Evolutionary conservation across 2,797 vertebrate species (phyloP).

Genomic region (Triplophysa yarkandensis): DNA sequence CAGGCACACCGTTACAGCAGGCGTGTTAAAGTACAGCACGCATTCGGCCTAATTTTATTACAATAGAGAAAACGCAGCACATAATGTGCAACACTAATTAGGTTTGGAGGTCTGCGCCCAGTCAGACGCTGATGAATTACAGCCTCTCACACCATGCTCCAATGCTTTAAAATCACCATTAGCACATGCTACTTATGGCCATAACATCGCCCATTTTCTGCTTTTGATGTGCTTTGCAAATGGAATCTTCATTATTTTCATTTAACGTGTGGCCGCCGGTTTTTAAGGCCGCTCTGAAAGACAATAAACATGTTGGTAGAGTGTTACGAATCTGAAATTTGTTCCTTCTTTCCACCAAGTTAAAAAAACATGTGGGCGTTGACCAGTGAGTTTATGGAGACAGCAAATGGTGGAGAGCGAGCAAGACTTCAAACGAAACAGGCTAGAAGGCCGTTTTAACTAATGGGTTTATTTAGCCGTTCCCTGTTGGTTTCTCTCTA

Average conservation of each 20-base stretch:
- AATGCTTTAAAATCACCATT: slow-evolving; percentile 98
- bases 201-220: slow-evolving; percentile 99
- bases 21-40: slow-evolving; percentile 75
- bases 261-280: slow-evolving; percentile 80
- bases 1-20: slow-evolving; percentile 67
- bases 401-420: slow-evolving; percentile 70
- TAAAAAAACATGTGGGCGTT: slow-evolving; percentile 75
- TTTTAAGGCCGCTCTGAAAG: slow-evolving; percentile 72
- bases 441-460: slow-evolving; percentile 69
- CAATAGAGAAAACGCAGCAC: slow-evolving; percentile 80
- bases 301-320: slow-evolving; percentile 86
- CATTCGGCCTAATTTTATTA: slow-evolving; percentile 84
- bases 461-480: slow-evolving; percentile 82
- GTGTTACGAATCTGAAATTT: slow-evolving; percentile 99
- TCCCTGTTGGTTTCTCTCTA: slow-evolving; percentile 74
- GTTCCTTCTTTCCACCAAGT: slow-evolving; percentile 88
- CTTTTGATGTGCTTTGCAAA: slow-evolving; percentile 89
- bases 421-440: slow-evolving; percentile 70
- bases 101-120: slow-evolving; percentile 86
- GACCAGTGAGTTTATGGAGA: slow-evolving; percentile 64
- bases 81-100: slow-evolving; percentile 97
- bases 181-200: slow-evolving; percentile 96
- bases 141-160: slow-evolving; percentile 92
- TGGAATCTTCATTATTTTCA: slow-evolving; percentile 92
- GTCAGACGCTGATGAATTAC: slow-evolving; percentile 86